Evolutionary conservation across 2,888 invertebrate species (phyloP), one percentile per base, ranked within the genome.

Genomic region (Pycnomerus fuliginosus): DNA sequence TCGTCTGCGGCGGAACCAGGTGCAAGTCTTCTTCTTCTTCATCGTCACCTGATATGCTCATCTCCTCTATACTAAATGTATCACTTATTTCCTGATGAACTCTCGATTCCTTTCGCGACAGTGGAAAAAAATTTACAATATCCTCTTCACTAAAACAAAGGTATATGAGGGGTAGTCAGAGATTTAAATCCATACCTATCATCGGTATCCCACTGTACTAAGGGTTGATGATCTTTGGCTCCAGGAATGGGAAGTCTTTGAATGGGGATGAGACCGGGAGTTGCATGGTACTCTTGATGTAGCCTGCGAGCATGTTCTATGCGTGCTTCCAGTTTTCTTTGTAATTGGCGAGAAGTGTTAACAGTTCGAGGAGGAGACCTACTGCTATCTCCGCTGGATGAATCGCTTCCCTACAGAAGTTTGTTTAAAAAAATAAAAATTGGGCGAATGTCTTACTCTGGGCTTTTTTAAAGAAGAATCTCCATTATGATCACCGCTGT

Each of bases 11-110:
- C 40, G 74, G 73, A 49, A 74, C 71, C 42, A 74, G 55, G 57
- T 74, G 72, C 33, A 74, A 58, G 52, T 74, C 74, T 52, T 74
- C 74, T 52, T 72, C 72, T 49, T 72, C 71, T 37, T 74, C 74
- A 17, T 68, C 67, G 34, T 69, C 73, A 2, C 77, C 78, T 44
- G 79, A 80, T 63, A 80, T 73, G 69, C 79, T 80, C 69, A 80
- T 76, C 64, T 80, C 78, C 69, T 80, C 80, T 66, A 80, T 79
- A 50, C 79, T 79, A 55, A 81, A 74, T 48, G 80, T 80, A 58
- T 80, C 78, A n/a, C 78, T 77, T 37, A 80, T 71, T 60, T 79
- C 78, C 53, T 75, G 75, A 45, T 78, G 76, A 22, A 66, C 61
- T 46, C 68, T 59, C 20, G 67, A 65, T 53, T 73, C 72, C 50